Evolutionary conservation across 2,888 invertebrate genomes (phyloP).

Genomic region (Parochlus steinenii): DNA sequence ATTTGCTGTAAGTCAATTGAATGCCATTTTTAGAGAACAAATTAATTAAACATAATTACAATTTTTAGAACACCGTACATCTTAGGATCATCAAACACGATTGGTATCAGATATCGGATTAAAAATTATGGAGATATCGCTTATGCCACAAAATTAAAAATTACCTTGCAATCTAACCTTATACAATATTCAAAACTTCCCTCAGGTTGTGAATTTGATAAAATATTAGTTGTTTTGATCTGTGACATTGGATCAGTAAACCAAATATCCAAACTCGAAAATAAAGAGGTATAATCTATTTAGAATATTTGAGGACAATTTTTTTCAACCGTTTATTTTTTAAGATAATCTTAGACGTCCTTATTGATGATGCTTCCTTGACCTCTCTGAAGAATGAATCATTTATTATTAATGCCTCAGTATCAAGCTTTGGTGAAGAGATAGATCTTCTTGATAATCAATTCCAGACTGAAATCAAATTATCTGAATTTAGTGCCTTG

Average conservation of each 20-base stretch:
- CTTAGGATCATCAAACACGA: constrained; percentile 24
- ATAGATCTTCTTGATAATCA: constrained; percentile 22
- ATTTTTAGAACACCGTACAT: constrained; percentile 22
- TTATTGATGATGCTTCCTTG: constrained; percentile 26
- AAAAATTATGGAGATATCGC: constrained; percentile 33
- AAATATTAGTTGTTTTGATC: constrained; percentile 2
- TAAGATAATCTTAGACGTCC: constrained; percentile 15
- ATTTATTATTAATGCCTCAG: constrained; percentile 23
- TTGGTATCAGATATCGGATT: constrained; percentile 25
- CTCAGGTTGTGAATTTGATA: constrained; percentile 20
- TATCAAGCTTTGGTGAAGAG: constrained; percentile 28
- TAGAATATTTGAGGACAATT: too few relatives aligned
- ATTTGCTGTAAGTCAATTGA: too few relatives aligned
- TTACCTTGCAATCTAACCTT: constrained; percentile 28
- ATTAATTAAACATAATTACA: too few relatives aligned
- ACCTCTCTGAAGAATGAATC: constrained; percentile 21
- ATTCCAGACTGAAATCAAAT: constrained; percentile 19
- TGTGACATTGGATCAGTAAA: constrained; percentile 10
- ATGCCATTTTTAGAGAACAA: too few relatives aligned
- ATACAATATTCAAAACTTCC: constrained; percentile 26
- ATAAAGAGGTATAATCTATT: too few relatives aligned
- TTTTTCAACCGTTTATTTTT: too few relatives aligned
- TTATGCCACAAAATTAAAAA: constrained; percentile 31
- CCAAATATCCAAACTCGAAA: constrained; percentile 1
- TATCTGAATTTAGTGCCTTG: constrained; percentile 27